Base-by-base conservation (phyloP, 2,888 invertebrate species). In the Phlogophora meticulosa region DNA sequence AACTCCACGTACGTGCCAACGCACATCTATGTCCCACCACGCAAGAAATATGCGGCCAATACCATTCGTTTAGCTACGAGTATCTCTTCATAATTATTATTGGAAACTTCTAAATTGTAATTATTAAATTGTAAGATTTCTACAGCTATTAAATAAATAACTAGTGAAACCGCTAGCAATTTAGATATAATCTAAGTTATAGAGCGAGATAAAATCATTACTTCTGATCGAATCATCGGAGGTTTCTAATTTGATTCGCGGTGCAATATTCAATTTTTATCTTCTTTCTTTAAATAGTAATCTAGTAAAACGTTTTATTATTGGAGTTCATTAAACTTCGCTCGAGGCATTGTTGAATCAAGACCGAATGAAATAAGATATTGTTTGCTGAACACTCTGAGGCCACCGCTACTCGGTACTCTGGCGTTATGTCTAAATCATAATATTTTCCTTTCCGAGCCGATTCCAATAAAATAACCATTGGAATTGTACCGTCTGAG, bases 321-420 rank as follows among this genome's bases (percentile, higher is more conserved):
- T 72, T 55, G 42, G 42, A 75, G 75, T 83, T 72, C 72, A 72
- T 72, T 76, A 71, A 60, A 76, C 71, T 70, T 49, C 28, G 58
- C 32, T 63, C 65, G 55, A 36, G 34, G 48, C 65, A 72, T 81
- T 74, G 70, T 80, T 82, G 69, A 70, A 72, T 72, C 70, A 73
- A 77, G 63, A 72, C 40, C 56, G 49, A 80, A 80, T 86, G 90
- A 85, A 90, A 90, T 85, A 79, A 75, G 89, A 90, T 88, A 87
- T 82, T 90, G 90, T 90, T 90, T 90, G 84, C 85, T 72, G 85
- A 89, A 83, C 88, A 86, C 88, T 89, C 65, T 61, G 46, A 63
- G 58, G 59, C 66, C 57, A 57, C 55, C 52, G 59, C 49, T 46
- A 66, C 71, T 55, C 60, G 36, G 52, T 55, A 56, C 62, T 53